Evolutionary conservation across 1,140 invertebrate species (phyloP), one percentile per base, ranked within the genome.

Genomic region (Cherax destructor): DNA sequence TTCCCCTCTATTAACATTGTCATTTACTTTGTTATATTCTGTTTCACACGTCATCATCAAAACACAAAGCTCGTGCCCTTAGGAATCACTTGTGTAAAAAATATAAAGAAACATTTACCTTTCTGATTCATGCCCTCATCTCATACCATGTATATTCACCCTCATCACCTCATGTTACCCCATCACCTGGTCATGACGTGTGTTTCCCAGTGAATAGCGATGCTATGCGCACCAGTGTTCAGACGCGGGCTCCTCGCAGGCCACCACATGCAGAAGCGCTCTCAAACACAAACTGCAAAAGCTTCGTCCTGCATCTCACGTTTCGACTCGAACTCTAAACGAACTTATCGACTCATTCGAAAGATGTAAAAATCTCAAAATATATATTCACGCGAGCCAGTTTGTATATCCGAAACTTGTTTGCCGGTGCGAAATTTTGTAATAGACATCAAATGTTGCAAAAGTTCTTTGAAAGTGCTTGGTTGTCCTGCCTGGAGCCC

Each of bases 61-160:
- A 74, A 83, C 11, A 52, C 50, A 59, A 4, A 83, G 50, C 6
- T 83, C 52, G 80, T 83, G 80, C 80, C 80, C 80, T 83, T 83
- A 83, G 80, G 80, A 59, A 83, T 83, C 80, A 83, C 80, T 59
- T 52, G 76, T 56, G 69, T 86, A 49, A 49, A 86, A 24, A 52
- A 69, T 41, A 41, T 41, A 11, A 83, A 65, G 61, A 83, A 83
- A 89, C 30, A 83, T 74, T 50, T 81, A 65, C 61, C 50, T 83
- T 77, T 83, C 78, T 84, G 11, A 30, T 50, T 65, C 59, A 74
- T 84, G n/a, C 69, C 24, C 59, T 90, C 88, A 90, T 90, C 88
- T 90, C 88, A 90, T 90, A 65, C 65, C 88, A 84, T 91, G 89
- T 91, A 91, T 79, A 91, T 91, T 91, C 89, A 91, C 52, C 65